Percentiles rank a stretch among this genome's conserved stretches.
phyloP scores from a whole-genome alignment of 2,888 invertebrate genomes.

The Alentia gelatinosa region DNA sequence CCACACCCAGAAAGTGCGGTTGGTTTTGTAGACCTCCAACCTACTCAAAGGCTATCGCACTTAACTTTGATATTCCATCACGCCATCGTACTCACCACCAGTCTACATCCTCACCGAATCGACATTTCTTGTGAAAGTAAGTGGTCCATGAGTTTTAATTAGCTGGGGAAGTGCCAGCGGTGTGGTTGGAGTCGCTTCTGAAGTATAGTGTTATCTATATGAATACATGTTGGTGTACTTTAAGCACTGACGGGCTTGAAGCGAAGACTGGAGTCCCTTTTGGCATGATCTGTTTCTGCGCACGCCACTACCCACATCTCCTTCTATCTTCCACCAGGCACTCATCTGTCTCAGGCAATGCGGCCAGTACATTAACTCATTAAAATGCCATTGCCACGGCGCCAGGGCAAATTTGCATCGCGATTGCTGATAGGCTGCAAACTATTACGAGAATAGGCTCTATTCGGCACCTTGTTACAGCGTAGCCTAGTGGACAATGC shows the following conservation, averaged over 20 bases:
- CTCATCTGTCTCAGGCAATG: not conserved
- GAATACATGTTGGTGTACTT: not conserved
- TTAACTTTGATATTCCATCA: too few species aligned
- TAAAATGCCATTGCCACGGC: not conserved
- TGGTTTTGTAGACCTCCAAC: too few species aligned
- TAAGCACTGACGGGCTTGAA: not conserved
- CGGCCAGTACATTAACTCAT: slow-evolving; percentile 2
- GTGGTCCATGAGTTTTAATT: not conserved
- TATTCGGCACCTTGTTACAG: not conserved
- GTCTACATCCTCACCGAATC: too few species aligned
- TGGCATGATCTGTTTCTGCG: not conserved
- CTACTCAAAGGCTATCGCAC: too few species aligned
- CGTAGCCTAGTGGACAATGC: not conserved
- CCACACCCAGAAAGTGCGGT: too few species aligned
- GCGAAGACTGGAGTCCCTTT: not conserved
- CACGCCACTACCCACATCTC: not conserved
- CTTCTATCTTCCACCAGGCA: not conserved
- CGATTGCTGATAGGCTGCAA: not conserved
- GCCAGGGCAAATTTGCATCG: not conserved
- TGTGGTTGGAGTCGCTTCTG: not conserved
- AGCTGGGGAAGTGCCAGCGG: not conserved
- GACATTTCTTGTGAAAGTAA: too few species aligned
- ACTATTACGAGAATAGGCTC: not conserved
- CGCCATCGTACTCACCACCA: too few species aligned
- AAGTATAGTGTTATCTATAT: not conserved